Base-by-base conservation (phyloP, 1,140 invertebrate species). In the Rhagoletis pomonella region DNA sequence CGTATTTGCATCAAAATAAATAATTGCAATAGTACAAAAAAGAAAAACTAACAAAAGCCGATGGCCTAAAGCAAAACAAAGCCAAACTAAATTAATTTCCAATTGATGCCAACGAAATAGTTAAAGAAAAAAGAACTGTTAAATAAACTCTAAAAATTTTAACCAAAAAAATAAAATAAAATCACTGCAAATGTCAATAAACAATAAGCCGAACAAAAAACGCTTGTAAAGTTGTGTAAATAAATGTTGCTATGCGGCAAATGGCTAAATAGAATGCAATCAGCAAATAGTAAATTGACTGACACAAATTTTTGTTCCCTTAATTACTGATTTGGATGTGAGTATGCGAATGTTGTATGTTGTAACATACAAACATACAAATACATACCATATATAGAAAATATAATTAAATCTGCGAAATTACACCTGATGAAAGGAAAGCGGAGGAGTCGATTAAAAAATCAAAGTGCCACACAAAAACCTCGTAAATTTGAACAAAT, bases 261-360 rank as follows among this genome's bases (percentile, higher is more conserved):
- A 73, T 73, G 67, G 42, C 73, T 81, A 81, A 81, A 81, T 81
- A 5, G 73, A 55, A 81, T 81, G 73, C 73, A 81, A 81, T 81
- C 73, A 81, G 47, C n/a, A 81, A 55, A 12, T 81, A 10, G 73
- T 81, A 81, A 81, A 55, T 81, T 81, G 44, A 81, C 73, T 81
- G 17, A 17, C 42, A 47, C 1, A n/a, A 14, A 47, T 42, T 73
- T 73, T 44, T 73, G 67, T 47, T 12, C 6, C 17, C 4, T 73
- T 73, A 73, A 73, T 73, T 73, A 47, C 39, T 42, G 17, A 3
- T 73, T 39, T 29, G 19, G 29, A 67, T 67, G 19, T 0, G 29
- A 29, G 1, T 29, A 29, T 1, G 29, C 29, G 29, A 29, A 0
- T 29, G 29, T 29, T 29, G 29, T 29, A 29, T 29, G 29, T 55